Evolutionary conservation across 2,113 vertebrate species (phyloP), one percentile per base, ranked within the genome.

Genomic region (Nothocercus julius): DNA sequence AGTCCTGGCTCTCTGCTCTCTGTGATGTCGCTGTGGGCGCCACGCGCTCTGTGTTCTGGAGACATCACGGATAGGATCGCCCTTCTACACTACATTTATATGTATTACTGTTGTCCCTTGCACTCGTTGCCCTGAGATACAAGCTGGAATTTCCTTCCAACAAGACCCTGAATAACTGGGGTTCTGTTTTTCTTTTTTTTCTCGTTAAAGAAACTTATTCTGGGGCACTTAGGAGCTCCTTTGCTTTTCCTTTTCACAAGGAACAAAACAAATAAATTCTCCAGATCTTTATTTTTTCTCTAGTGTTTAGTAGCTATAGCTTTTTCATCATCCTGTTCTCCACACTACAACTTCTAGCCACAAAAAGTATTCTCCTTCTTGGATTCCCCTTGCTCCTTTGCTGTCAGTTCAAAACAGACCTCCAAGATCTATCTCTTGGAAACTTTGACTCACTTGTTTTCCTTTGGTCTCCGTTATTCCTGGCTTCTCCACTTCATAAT

Each of bases 21-120:
- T 38, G 58, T 24, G 16, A 5, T 34, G 25, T 38, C 0, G 0
- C 54, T 47, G 40, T 18, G 5, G 32, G 79, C 2, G 0, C 18
- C 67, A 66, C 21, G 36, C 51, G 51, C 59, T 38, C 67, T 80
- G 56, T 20, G 68, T 73, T 75, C 51, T 44, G 38, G 74, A 91
- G 66, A 66, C 38, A 76, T 2, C 24, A 59, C 1, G 1, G 38
- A 14, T 9, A 53, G 8, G 28, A 83, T 32, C 47, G 19, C 21
- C 69, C 58, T 21, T 32, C 68, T 53, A 18, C 10, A 18, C 19
- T 72, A 49, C 30, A 4, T 21, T 4, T 38, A 58, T 25, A 59
- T 21, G 5, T 8, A 66, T 30, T 38, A n/a, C 17, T 68, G 30
- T 68, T n/a, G 4, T 45, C 34, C 45, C 24, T 63, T 85, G 32